Evolutionary conservation across 2,113 vertebrate species (phyloP), one percentile per base, ranked within the genome.

Genomic region (Hiodon tergisus): DNA sequence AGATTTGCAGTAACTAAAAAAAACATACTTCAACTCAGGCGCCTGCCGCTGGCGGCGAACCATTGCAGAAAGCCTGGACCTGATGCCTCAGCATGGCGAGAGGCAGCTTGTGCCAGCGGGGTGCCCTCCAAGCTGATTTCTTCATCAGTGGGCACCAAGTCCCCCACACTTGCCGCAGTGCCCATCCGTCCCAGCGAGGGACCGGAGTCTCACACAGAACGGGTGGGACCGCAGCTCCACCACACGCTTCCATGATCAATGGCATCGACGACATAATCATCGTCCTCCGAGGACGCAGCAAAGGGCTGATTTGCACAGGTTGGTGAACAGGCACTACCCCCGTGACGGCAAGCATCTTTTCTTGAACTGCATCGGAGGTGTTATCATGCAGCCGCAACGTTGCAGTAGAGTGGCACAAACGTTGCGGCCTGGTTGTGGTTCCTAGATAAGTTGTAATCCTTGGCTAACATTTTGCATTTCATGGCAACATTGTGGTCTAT

Each of bases 61-160:
- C 67, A 53, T 75, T 69, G 9, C 57, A 75, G 80, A 87, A 86
- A 89, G 90, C 84, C 84, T 80, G 87, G 65, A 10, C 82, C 72
- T 74, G 16, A 31, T 73, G 78, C 80, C 81, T 84, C 86, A 82
- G 62, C 77, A 82, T 82, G 83, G 79, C 74, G 78, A 75, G 84
- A 85, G 87, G 89, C 90, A 91, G 90, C 88, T 90, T 90, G 90
- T 80, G 78, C 82, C 85, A 78, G 52, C 72, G 48, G 87, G 81
- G 74, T 78, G 83, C 78, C 82, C 79, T 71, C 80, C 71, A 80
- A 86, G 86, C 87, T 87, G 87, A 89, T 90, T 88, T 89, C 89
- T 90, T 87, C 85, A 90, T 88, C 91, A 86, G 88, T 79, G 76
- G 86, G 88, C 74, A 65, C 66, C 80, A 76, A 66, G 73, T 71